Evolutionary conservation across 64 coral and sea anemone species (phyloP), one percentile per base, ranked within the genome.

Genomic region (Catalaphyllia jardinei): DNA sequence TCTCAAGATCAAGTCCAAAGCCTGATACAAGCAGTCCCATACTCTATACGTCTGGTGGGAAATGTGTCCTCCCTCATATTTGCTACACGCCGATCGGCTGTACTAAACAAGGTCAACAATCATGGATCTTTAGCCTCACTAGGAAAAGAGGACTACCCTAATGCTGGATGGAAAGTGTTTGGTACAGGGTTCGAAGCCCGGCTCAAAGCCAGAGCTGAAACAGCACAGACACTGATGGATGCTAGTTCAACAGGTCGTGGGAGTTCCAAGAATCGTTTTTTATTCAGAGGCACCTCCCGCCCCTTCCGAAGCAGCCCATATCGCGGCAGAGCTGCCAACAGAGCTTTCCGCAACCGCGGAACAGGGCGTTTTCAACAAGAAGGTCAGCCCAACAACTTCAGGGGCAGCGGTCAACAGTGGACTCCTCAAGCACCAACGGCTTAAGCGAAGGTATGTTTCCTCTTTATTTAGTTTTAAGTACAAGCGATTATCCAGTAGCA

Each of bases 391-490:
- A 62, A 0, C 25, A 74, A 1, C 72, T 9, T 27, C 3, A 27
- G 72, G 72, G 25, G 0, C 31, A 74, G 72, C 29, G 72, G 3
- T 1, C 30, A 74, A 74, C 72, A 74, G 72, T 74, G 72, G 30
- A 62, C 72, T 13, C 30, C 72, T 74, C 30, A 74, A 74, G 72
- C 72, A 31, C 0, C 72, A 74, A 2, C 72, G 3, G 25, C 1
- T 31, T 74, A 74, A 74, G 29, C 72, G 16, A 74, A 74, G 72
- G 72, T 38, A 74, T 39, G 72, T 74, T 74, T 31, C 72, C 72
- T 74, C 27, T 33, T 74, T 74, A 33, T 74, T 33, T 29, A 31
- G 25, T 8, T 29, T 74, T 31, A 74, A 74, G 16, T 27, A 31
- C 25, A 74, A 74, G 25, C 1, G 30, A 31, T 74, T 74, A n/a